phyloP scores from a whole-genome alignment of 2,888 invertebrate species.

The Malacosoma neustria region DNA sequence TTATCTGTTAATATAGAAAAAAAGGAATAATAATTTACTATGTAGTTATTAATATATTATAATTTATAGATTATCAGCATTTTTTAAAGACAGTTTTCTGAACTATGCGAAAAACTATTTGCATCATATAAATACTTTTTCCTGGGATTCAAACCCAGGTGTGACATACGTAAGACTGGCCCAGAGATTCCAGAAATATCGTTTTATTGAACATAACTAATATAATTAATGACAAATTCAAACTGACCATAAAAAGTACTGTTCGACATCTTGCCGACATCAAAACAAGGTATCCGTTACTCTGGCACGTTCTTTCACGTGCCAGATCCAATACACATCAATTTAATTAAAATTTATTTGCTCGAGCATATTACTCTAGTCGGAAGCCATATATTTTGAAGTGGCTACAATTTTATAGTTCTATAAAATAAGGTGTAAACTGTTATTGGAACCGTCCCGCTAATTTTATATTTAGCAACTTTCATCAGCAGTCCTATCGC shows the following conservation, averaged over 20 bases:
- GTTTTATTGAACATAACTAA: no score
- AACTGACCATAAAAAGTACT: neutral
- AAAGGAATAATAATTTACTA: no score
- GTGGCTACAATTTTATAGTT: neutral
- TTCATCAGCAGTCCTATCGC: constrained; percentile 44
- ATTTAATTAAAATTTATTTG: neutral
- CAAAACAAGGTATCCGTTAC: constrained; percentile 6
- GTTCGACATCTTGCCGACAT: neutral
- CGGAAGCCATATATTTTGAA: neutral
- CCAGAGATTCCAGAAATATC: no score
- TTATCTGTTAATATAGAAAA: no score
- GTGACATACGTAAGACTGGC: no score
- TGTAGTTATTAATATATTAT: no score
- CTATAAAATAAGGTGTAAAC: neutral
- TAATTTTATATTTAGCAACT: constrained; percentile 18
- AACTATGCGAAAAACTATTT: no score
- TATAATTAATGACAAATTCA: no score
- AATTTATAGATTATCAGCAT: no score
- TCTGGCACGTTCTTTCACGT: neutral
- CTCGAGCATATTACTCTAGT: neutral
- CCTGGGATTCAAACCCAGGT: no score
- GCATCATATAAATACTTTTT: no score
- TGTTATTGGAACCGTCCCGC: constrained; percentile 20
- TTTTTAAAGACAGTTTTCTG: no score
- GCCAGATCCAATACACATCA: neutral